Conservation (phyloP, 2,797 vertebrate species). For the Fistularia tabacaria region DNA sequence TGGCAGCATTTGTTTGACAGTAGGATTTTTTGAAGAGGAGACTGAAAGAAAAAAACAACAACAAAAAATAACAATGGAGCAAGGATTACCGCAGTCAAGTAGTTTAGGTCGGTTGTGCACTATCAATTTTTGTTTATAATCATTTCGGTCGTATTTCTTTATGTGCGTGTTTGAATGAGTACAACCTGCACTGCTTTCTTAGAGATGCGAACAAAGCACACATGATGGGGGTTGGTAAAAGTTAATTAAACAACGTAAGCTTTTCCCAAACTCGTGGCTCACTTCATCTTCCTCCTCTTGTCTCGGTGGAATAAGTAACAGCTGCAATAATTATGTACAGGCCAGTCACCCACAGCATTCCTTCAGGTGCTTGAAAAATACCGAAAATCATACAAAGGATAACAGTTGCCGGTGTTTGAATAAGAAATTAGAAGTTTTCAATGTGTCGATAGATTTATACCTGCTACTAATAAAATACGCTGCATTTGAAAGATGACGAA, state of each 20-base stretch:
- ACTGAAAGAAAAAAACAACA: constrained; percentile 12
- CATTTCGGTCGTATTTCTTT: constrained; percentile 41
- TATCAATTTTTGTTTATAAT: constrained; percentile 51
- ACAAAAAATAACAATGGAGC: constrained; percentile 13
- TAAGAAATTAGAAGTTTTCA: constrained; percentile 12
- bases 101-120: constrained; percentile 47
- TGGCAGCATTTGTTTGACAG: constrained; percentile 69
- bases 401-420: neutral
- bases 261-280: constrained; percentile 59
- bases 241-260: constrained; percentile 73
- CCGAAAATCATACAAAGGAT: constrained; percentile 32
- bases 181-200: constrained; percentile 27
- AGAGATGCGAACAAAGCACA: constrained; percentile 42
- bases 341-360: constrained; percentile 49
- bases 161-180: constrained; percentile 18
- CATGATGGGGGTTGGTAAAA: constrained; percentile 58
- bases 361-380: constrained; percentile 61
- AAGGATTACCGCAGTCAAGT: constrained; percentile 53
- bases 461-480: neutral
- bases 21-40: constrained; percentile 58
- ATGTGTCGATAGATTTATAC: neutral
- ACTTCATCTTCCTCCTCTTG: constrained; percentile 47
- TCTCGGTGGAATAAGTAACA: constrained; percentile 69
- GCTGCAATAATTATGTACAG: constrained; percentile 63
- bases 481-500: constrained; percentile 42